phyloP scores from a whole-genome alignment of 2,797 vertebrate species.

The Darevskia mixta region DNA sequence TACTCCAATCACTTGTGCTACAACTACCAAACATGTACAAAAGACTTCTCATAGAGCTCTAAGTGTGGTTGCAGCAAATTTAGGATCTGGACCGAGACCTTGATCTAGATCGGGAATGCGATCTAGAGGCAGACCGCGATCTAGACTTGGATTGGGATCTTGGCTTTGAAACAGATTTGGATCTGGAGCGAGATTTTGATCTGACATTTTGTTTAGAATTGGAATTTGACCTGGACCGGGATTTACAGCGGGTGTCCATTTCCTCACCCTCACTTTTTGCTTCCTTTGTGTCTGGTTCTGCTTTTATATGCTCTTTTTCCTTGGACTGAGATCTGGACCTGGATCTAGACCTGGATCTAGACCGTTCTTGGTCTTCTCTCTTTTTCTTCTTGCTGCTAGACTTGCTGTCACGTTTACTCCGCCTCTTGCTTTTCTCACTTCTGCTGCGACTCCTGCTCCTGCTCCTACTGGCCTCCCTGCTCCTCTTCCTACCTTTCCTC shows the following conservation, averaged over 20 bases:
- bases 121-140: slow-evolving; percentile 84
- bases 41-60: slow-evolving; percentile 72
- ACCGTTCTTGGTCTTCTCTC: slow-evolving; percentile 78
- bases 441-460: slow-evolving; percentile 77
- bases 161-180: slow-evolving; percentile 83
- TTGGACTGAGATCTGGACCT: slow-evolving; percentile 78
- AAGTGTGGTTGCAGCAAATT: slow-evolving; percentile 63
- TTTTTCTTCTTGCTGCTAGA: slow-evolving; percentile 82
- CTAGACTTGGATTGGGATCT: slow-evolving; percentile 82
- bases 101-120: slow-evolving; percentile 84
- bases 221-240: slow-evolving; percentile 81
- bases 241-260: slow-evolving; percentile 73
- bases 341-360: slow-evolving; percentile 83
- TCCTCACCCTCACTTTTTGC: slow-evolving; percentile 80
- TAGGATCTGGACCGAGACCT: slow-evolving; percentile 86
- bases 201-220: slow-evolving; percentile 85
- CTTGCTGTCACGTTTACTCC: slow-evolving; percentile 85
- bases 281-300: slow-evolving; percentile 81
- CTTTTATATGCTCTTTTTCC: slow-evolving; percentile 84
- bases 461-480: slow-evolving; percentile 76
- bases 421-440: slow-evolving; percentile 84
- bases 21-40: slow-evolving; percentile 83
- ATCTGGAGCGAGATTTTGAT: slow-evolving; percentile 87
- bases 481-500: slow-evolving; percentile 82
- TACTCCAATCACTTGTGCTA: slow-evolving; percentile 83